Conservation (phyloP, 2,113 vertebrate species). For the Heliornis fulica region DNA sequence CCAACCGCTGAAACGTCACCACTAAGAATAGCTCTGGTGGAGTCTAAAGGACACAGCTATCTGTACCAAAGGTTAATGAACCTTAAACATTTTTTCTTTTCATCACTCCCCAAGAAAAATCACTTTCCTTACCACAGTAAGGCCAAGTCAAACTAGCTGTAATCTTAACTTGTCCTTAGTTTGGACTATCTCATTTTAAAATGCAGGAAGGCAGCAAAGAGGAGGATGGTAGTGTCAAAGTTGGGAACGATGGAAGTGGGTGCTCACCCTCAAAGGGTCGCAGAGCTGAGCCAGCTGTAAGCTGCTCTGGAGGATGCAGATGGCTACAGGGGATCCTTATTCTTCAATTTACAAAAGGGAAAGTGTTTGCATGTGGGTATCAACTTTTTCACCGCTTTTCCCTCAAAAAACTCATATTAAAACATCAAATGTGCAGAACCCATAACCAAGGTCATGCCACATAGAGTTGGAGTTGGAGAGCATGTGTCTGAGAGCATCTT, state of each 20-base stretch:
- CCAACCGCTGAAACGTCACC: not conserved
- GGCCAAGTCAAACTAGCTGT: not conserved
- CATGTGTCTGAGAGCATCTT: not conserved
- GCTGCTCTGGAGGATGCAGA: not conserved
- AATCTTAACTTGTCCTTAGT: not conserved
- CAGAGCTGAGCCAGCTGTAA: not conserved
- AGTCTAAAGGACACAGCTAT: slow-evolving; percentile 55
- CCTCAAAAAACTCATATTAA: not conserved
- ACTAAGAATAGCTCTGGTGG: slow-evolving; percentile 62
- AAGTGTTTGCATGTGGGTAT: not conserved
- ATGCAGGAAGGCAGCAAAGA: not conserved
- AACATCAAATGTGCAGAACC: not conserved
- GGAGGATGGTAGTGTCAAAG: not conserved
- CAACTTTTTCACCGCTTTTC: not conserved
- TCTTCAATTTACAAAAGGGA: not conserved
- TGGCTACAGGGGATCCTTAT: not conserved
- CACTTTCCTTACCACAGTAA: slow-evolving; percentile 3
- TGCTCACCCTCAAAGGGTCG: not conserved
- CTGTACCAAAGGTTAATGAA: slow-evolving; percentile 68
- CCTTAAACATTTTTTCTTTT: slow-evolving; percentile 55
- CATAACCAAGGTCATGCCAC: not conserved
- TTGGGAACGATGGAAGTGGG: not conserved
- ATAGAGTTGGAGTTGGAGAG: not conserved
- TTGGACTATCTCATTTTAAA: not conserved
- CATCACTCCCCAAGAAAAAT: slow-evolving; percentile 45